Evolutionary conservation across 2,113 vertebrate species (phyloP).

Genomic region (Tyto alba): DNA sequence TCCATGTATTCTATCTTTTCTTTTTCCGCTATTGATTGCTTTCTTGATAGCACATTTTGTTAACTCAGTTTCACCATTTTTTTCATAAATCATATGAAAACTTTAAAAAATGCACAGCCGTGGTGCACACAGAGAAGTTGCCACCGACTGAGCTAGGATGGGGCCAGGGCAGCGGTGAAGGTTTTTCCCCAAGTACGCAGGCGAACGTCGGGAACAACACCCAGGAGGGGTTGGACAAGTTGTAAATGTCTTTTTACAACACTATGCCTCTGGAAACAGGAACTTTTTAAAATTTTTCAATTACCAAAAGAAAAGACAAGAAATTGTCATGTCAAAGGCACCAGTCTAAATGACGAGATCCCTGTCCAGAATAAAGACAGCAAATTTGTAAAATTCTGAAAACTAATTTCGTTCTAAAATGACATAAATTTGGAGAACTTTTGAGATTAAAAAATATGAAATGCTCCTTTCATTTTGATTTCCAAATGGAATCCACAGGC

Average conservation of each 20-base stretch:
- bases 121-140: not conserved
- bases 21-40: not conserved
- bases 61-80: fast-evolving
- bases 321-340: fast-evolving
- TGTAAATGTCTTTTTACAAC: not conserved
- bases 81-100: not conserved
- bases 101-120: not conserved
- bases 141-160: not conserved
- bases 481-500: not conserved
- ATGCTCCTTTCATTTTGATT: not conserved
- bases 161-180: not conserved
- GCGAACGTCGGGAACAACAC: fast-evolving
- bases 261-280: not conserved
- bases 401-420: not conserved
- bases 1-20: not conserved
- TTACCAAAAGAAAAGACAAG: not conserved
- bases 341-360: fast-evolving
- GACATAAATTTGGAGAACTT: not conserved
- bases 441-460: not conserved
- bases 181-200: not conserved
- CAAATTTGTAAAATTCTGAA: not conserved
- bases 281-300: not conserved
- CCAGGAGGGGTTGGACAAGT: fast-evolving
- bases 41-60: not conserved
- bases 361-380: not conserved